Evolutionary conservation across 1,140 invertebrate species (phyloP), one percentile per base, ranked within the genome.

Genomic region (Chlorops oryzae): DNA sequence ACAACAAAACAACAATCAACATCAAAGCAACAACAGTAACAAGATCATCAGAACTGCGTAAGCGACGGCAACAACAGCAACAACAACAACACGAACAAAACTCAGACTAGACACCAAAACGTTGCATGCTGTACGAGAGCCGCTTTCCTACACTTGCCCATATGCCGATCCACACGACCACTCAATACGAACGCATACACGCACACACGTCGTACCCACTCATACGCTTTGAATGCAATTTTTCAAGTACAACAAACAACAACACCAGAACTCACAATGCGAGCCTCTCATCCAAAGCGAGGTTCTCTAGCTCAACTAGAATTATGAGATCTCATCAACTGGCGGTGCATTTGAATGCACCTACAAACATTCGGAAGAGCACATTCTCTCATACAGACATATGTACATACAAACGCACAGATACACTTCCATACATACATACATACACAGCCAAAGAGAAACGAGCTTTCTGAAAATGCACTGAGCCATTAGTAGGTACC

Each of bases 271-370:
- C 21, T 50, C 1, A 49, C 51, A 50, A 60, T 48, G 52, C 57
- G 58, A 57, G 59, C 59, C 35, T 59, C 28, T 40, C 20, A 48
- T 42, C 48, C 45, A 47, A 44, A 34, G 22, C 35, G 49, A 24
- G 40, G 38, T 37, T 57, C 62, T 64, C 64, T 54, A 58, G 65
- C 64, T 64, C 64, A 51, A 44, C 51, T 40, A 42, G 54, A 52
- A 47, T 43, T 62, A n/a, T n/a, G n/a, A n/a, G n/a, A n/a, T n/a
- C n/a, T n/a, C n/a, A n/a, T n/a, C n/a, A n/a, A n/a, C n/a, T n/a
- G n/a, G n/a, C n/a, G n/a, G n/a, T n/a, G n/a, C n/a, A n/a, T n/a
- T n/a, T n/a, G n/a, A n/a, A n/a, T n/a, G n/a, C n/a, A n/a, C n/a
- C 27, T 32, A 32, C 28, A 32, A 9, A 32, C 28, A 32, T 32